Base-by-base conservation (phyloP, 1,140 invertebrate genomes). In the Calephelis nemesis region DNA sequence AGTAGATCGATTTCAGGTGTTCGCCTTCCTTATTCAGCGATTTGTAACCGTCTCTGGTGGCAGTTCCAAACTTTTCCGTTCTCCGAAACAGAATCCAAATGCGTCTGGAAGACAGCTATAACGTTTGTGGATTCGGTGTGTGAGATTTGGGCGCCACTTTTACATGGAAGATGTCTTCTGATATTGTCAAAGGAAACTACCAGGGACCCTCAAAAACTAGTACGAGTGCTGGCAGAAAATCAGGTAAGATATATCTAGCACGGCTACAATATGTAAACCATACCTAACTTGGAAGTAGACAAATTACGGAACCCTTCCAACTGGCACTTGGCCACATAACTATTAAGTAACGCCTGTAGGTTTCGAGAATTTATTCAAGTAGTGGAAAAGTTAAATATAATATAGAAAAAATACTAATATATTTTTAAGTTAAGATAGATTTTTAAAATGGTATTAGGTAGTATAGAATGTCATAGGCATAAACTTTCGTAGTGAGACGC, bases 41-140 rank as follows among this genome's bases (percentile, higher is more conserved):
- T 97, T 7, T 88, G 97, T 73, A 97, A 97, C 77, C 94, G 97
- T 7, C 84, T 98, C 5, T 93, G 93, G 75, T 98, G 97, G 97
- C 97, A 98, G 84, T 97, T 97, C 94, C 91, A 93, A 9, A 93
- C 93, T 0, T 95, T 97, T 74, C 96, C 97, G 0, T 98, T 94
- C 78, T 82, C 85, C 0, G 50, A 87, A 0, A 92, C 93, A 1
- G 97, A 98, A 79, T 84, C 90, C 6, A 91, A 92, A 5, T 96
- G 96, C 69, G 94, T 97, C 13, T 98, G 97, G 88, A 98, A 98
- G 85, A 98, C 97, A 1, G 96, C 97, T 0, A 81, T 98, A 0
- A 97, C 97, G 0, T 98, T 98, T 79, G 97, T 97, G 0, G 97
- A 98, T 83, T 97, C 97, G 1, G 94, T 97, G 1, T 93, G 95